A percentile compares a stretch with the other conserved stretches of the same genome.
phyloP scores from a whole-genome alignment of 2,797 vertebrate species.

The Denticeps clupeoides region DNA sequence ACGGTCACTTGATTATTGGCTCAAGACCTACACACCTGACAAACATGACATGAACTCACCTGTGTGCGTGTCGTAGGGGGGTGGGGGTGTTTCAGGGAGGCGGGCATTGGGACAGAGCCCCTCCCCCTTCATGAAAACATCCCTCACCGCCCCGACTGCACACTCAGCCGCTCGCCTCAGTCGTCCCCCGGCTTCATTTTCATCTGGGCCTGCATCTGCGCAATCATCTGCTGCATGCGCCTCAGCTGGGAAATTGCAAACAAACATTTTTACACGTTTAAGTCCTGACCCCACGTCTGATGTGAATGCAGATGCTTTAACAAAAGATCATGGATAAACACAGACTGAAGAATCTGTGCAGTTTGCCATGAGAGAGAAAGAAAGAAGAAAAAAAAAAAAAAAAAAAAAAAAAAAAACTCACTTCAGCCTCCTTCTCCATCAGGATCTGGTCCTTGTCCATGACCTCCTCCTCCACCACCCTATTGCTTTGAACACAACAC shows the following conservation, averaged over 20 bases:
- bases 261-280: not conserved
- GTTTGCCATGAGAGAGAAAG: not conserved
- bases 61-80: too few relatives aligned
- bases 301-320: too few relatives aligned
- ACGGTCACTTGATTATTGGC: too few relatives aligned
- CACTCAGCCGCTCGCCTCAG: constrained; percentile 30
- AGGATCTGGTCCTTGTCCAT: constrained; percentile 95
- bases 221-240: constrained; percentile 98
- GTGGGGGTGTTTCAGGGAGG: too few relatives aligned
- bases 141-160: not conserved
- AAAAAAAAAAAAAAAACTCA: constrained; percentile 38
- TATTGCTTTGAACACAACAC: constrained; percentile 63
- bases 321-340: not conserved
- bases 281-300: too few relatives aligned
- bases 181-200: constrained; percentile 85
- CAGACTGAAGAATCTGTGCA: not conserved
- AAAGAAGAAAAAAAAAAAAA: not conserved
- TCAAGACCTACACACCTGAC: too few relatives aligned
- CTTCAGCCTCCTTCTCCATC: constrained; percentile 96
- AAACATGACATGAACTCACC: too few relatives aligned
- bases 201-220: constrained; percentile 95
- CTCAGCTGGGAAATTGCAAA: constrained; percentile 61
- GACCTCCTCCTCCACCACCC: constrained; percentile 83
- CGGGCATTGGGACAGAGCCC: too few relatives aligned
- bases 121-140: too few relatives aligned